Base-by-base conservation (phyloP, 1,140 invertebrate genomes). In the Meloidogyne exigua region DNA sequence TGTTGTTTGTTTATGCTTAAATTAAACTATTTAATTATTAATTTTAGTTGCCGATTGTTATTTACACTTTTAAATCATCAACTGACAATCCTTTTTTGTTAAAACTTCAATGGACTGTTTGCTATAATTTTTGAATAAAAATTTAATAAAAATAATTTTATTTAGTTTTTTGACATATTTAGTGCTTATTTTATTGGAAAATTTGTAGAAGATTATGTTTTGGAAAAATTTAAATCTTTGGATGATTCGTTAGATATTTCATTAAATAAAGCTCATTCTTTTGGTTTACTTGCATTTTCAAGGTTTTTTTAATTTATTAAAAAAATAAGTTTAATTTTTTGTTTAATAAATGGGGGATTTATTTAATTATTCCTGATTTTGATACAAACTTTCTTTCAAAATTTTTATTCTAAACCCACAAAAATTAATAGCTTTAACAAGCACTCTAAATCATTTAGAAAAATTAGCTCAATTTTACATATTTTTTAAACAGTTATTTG, bases 401-500 rank as follows among this genome's bases (percentile, higher is more conserved):
- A 3, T 32, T 32, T 32, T 32, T 32, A 32, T 32, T 32, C 7
- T 32, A 32, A 32, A 32, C n/a, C n/a, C n/a, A n/a, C n/a, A n/a
- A n/a, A n/a, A n/a, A n/a, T n/a, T n/a, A n/a, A n/a, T n/a, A n/a
- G n/a, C n/a, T n/a, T n/a, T n/a, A n/a, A n/a, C n/a, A n/a, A n/a
- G n/a, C n/a, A n/a, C n/a, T n/a, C n/a, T n/a, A n/a, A n/a, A n/a
- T n/a, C n/a, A n/a, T n/a, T n/a, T n/a, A n/a, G n/a, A n/a, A n/a
- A n/a, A n/a, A n/a, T n/a, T n/a, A n/a, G n/a, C n/a, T n/a, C n/a
- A n/a, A n/a, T n/a, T n/a, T n/a, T n/a, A n/a, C n/a, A n/a, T n/a
- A n/a, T n/a, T n/a, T n/a, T n/a, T n/a, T n/a, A n/a, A n/a, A n/a
- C 73, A 92, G 93, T 0, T 96, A 95, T 89, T 89, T 96, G 12